phyloP scores from a whole-genome alignment of 2,888 invertebrate genomes.

The Eilema caniola region DNA sequence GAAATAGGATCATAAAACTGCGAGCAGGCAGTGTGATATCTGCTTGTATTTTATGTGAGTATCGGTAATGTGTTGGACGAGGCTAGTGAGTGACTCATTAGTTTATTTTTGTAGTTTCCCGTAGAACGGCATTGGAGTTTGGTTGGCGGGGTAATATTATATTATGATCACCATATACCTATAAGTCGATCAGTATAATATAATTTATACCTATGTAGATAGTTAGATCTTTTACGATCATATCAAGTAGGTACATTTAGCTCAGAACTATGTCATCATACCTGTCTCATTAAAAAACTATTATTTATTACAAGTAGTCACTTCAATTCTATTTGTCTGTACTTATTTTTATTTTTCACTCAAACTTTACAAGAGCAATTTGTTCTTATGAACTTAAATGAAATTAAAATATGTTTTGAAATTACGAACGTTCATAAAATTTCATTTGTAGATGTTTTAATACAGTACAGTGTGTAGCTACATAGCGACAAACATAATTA shows the following conservation, averaged over 20 bases:
- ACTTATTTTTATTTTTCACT: no score
- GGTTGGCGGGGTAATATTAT: not conserved
- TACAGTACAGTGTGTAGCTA: not conserved
- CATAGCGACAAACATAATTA: not conserved
- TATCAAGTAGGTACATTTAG: no score
- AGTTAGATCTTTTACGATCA: no score
- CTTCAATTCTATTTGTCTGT: no score
- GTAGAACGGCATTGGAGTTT: constrained; percentile 45
- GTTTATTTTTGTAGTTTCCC: constrained; percentile 56
- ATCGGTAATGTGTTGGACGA: constrained; percentile 50
- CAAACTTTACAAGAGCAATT: no score
- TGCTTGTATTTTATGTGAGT: constrained; percentile 49
- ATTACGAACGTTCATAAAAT: no score
- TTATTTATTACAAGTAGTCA: no score
- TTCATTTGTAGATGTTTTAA: not conserved
- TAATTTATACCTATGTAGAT: no score
- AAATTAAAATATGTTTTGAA: no score
- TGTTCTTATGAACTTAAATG: no score
- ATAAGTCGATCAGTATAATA: not conserved
- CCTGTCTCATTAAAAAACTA: no score
- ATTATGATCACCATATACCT: not conserved
- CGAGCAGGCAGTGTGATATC: constrained; percentile 52
- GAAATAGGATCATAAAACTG: constrained; percentile 49
- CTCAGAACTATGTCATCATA: no score
- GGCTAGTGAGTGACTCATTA: constrained; percentile 53